These are phyloP conservation scores for Emberiza fucata DNA, from an alignment of 2,113 vertebrate genomes.

Conservation along the genomic window DNA sequence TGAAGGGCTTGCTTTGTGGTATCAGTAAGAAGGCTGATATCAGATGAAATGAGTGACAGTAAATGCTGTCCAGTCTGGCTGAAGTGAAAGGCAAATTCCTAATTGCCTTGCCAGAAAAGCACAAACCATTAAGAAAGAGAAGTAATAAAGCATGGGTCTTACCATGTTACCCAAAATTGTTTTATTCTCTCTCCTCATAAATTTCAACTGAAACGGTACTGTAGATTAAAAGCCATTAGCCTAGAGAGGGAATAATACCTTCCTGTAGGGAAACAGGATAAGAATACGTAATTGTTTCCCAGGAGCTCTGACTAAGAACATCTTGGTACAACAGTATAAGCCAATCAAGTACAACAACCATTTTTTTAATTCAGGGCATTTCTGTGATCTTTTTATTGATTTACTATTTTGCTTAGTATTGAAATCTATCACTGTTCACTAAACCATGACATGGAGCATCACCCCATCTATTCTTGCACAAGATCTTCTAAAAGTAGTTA, in stretches of 20 bases:
- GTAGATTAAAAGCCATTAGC: background rate
- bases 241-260: background rate
- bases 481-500: background rate
- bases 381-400: background rate
- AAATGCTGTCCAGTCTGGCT: background rate
- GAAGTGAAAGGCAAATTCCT: background rate
- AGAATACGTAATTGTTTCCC: background rate
- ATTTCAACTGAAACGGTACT: background rate
- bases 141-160: background rate
- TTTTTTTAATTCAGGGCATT: background rate
- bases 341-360: background rate
- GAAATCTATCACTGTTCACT: background rate
- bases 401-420: background rate
- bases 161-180: background rate
- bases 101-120: background rate
- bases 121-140: background rate
- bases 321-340: background rate
- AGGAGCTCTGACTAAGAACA: background rate
- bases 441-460: background rate
- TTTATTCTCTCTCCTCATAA: background rate
- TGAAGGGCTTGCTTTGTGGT: background rate
- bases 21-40: background rate
- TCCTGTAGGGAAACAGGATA: fast-evolving
- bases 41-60: background rate
- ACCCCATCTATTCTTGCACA: background rate